Evolutionary conservation across 2,113 vertebrate species (phyloP).

Genomic region (Turdus rufiventris): DNA sequence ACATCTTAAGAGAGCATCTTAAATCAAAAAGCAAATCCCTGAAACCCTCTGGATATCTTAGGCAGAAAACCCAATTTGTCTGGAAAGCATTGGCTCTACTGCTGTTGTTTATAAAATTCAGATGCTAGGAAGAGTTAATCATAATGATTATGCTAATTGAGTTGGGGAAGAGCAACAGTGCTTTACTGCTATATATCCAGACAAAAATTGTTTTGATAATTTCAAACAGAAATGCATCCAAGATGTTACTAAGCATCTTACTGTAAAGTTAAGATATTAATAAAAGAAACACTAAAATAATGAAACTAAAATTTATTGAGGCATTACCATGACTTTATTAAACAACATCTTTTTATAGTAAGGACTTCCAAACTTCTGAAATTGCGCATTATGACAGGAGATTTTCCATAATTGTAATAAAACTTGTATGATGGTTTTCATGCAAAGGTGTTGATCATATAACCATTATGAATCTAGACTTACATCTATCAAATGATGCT

Average conservation of each 20-base stretch:
- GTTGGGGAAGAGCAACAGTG: not conserved
- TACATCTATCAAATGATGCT: not conserved
- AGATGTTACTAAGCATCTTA: not conserved
- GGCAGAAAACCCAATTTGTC: not conserved
- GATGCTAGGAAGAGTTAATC: not conserved
- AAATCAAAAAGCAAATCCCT: not conserved
- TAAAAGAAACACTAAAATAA: not conserved
- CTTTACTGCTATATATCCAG: not conserved
- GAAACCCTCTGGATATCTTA: not conserved
- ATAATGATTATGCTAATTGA: not conserved
- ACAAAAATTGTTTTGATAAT: not conserved
- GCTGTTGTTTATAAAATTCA: not conserved
- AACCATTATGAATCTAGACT: not conserved
- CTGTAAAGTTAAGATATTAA: not conserved
- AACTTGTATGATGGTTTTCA: not conserved
- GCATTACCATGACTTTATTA: not conserved
- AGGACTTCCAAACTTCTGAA: not conserved
- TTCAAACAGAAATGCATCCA: not conserved
- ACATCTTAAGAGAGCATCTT: not conserved
- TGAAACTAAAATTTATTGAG: not conserved
- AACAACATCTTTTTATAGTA: not conserved
- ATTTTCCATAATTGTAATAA: not conserved
- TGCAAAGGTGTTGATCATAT: not conserved
- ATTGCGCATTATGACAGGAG: not conserved
- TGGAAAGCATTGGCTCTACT: not conserved